These are phyloP conservation scores for Napeogenes sylphis DNA, from an alignment of 2,888 invertebrate species.

Conservation along the genomic window DNA sequence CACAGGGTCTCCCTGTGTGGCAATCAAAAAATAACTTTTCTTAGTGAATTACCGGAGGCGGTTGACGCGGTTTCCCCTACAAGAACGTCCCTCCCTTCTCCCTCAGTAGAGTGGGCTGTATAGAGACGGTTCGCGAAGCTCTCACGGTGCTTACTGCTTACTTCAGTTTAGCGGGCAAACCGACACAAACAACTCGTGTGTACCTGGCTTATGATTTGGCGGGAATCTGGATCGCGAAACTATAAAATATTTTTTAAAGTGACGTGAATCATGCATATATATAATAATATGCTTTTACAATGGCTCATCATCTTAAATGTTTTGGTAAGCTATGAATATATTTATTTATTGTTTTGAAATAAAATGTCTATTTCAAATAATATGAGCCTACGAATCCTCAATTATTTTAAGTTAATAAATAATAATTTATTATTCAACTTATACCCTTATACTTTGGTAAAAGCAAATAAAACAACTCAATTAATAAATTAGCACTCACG, in stretches of 20 bases:
- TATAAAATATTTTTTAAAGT: constrained; percentile 50
- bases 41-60: constrained; percentile 75
- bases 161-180: constrained; percentile 73
- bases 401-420: background rate
- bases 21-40: constrained; percentile 74
- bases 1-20: constrained; percentile 43
- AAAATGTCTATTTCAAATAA: background rate
- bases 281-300: constrained; percentile 28
- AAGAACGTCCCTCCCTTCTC: constrained; percentile 72
- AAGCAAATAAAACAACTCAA: too few species aligned
- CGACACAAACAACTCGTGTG: constrained; percentile 60
- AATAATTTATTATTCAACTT: too few species aligned
- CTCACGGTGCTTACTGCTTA: constrained; percentile 54
- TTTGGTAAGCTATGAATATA: constrained; percentile 22
- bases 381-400: background rate
- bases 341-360: background rate
- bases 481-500: too few species aligned
- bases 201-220: constrained; percentile 52
- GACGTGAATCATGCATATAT: constrained; percentile 50
- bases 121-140: constrained; percentile 74
- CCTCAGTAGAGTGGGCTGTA: constrained; percentile 72
- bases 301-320: constrained; percentile 18
- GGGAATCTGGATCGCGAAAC: constrained; percentile 55
- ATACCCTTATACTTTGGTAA: too few species aligned
- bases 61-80: constrained; percentile 74